Conservation (phyloP, 1,140 invertebrate genomes). For the Alviniconcha marisindica region DNA sequence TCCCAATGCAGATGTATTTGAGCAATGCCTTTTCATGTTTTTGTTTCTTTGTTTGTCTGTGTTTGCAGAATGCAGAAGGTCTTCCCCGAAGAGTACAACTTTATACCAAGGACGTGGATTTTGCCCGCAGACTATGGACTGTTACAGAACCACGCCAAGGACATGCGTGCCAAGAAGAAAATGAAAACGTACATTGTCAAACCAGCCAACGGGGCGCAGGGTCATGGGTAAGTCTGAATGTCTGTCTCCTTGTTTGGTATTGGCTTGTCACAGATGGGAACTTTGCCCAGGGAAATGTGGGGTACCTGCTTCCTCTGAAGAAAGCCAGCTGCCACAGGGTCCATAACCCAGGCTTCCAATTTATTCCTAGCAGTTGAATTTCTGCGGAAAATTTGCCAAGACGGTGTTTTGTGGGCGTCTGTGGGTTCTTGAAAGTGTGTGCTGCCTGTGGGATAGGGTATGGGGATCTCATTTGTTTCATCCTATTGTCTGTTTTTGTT, state of each 20-base stretch:
- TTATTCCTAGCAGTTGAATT: too few relatives aligned
- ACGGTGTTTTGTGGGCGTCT: too few relatives aligned
- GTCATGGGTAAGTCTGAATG: constrained; percentile 71
- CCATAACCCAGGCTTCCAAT: too few relatives aligned
- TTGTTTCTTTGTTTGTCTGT: not conserved
- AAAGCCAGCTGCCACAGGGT: too few relatives aligned
- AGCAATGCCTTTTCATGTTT: not conserved
- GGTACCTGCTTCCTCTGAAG: too few relatives aligned
- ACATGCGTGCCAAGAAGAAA: constrained; percentile 73
- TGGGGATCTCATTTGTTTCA: too few relatives aligned
- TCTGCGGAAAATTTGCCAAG: too few relatives aligned
- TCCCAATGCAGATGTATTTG: not conserved
- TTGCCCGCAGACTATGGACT: constrained; percentile 71
- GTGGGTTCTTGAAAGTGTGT: too few relatives aligned
- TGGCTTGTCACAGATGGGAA: too few relatives aligned
- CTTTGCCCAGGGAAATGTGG: too few relatives aligned
- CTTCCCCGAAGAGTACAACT: constrained; percentile 73
- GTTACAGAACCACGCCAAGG: constrained; percentile 71
- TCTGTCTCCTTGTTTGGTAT: too few relatives aligned
- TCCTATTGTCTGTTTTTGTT: not conserved
- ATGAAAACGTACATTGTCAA: constrained; percentile 74
- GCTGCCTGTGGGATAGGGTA: not conserved
- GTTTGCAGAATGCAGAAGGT: constrained; percentile 71
- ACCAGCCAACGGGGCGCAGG: constrained; percentile 76
- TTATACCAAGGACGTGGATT: constrained; percentile 75